A percentile compares a stretch with the other conserved stretches of the same genome.
phyloP scores from a whole-genome alignment of 1,140 invertebrate species.

The Anthonomus grandis region DNA sequence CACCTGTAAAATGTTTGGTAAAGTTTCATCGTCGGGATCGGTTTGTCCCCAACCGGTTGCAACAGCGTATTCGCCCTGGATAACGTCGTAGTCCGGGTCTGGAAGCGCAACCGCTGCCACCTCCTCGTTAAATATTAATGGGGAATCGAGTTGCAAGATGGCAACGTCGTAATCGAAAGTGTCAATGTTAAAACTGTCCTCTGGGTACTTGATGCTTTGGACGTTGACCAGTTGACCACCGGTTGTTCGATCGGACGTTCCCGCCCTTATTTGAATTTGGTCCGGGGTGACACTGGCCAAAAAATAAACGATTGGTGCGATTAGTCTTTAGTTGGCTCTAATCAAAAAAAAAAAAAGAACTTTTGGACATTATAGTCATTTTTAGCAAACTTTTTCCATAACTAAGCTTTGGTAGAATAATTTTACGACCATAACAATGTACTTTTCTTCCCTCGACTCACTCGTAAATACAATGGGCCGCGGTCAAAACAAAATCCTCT shows the following conservation, averaged over 20 bases:
- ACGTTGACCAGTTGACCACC: slow-evolving; percentile 20
- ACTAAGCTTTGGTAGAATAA: no score
- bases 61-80: slow-evolving; percentile 9
- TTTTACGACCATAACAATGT: no score
- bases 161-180: slow-evolving; percentile 25
- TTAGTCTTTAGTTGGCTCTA: no score
- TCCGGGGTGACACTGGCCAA: slow-evolving; percentile 7
- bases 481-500: slow-evolving; percentile 17
- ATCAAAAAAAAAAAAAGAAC: no score
- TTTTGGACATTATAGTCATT: no score
- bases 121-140: slow-evolving; percentile 10
- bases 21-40: slow-evolving; percentile 21
- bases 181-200: slow-evolving; percentile 17
- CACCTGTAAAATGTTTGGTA: slow-evolving; percentile 21
- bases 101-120: slow-evolving; percentile 6
- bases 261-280: slow-evolving; percentile 15
- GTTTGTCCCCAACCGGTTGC: slow-evolving; percentile 25
- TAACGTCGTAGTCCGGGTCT: slow-evolving; percentile 6
- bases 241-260: slow-evolving; percentile 14
- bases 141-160: slow-evolving; percentile 4
- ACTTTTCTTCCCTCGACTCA: slow-evolving; percentile 12
- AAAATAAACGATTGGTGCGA: no score
- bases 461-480: slow-evolving; percentile 25
- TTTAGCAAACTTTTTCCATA: no score
- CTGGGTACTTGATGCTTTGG: slow-evolving; percentile 2